Base-by-base conservation (phyloP, 53 echinoderm and acorn worm species). In the Patiria pectinifera region DNA sequence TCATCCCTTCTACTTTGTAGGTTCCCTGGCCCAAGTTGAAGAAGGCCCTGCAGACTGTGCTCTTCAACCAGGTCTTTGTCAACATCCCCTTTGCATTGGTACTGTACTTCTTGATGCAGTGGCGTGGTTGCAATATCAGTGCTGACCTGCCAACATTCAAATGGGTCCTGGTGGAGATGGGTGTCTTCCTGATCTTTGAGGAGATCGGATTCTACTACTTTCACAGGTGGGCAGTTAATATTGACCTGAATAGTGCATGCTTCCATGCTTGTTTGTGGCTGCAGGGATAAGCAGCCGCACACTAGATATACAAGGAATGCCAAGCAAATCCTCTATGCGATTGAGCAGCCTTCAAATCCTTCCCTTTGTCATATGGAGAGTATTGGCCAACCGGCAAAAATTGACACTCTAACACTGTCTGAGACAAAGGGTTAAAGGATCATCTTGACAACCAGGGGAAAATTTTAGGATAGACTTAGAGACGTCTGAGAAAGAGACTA, bases 131-230 rank as follows among this genome's bases (percentile, higher is more conserved):
- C 24, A 85, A 93, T 74, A 80, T 91, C 84, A 94, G 94, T 45
- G 66, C 84, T 13, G 98, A 98, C 25, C 93, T 98, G 48, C 98
- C 98, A 10, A 96, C 96, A 11, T 94, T 98, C 84, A 86, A 94
- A 49, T 94, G 95, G 93, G 93, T 95, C 19, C 85, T 98, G 66
- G 76, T 94, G 21, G 96, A 98, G 76, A 66, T 95, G 59, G 85
- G 91, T 46, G 93, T 98, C 19, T 98, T 94, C 86, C 92, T 94
- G 19, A 87, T 96, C 84, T 91, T 96, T 58, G 98, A 96, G 89
- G 98, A 98, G 83, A 96, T 96, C 24, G 98, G 98, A 45, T 98
- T 98, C 86, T 98, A 98, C 80, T 98, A 98, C 91, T 78, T 74
- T 4, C 98, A 98, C 93, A 96, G 98, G 98, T 96, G 74, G 86